Conservation (phyloP, 2,888 invertebrate species). For the Diaphora mendica region DNA sequence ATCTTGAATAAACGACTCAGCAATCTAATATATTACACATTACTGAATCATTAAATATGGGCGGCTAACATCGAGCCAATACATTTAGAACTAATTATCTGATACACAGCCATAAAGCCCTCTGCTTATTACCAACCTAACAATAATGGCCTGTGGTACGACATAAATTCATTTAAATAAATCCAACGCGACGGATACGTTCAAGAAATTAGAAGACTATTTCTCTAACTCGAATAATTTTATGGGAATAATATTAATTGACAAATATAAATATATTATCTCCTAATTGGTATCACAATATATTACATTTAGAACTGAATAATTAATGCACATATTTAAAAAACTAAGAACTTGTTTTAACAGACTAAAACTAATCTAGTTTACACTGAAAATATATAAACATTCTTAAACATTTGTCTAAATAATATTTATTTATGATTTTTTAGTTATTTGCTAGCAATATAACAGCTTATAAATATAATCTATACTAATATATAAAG, state of each 20-base stretch:
- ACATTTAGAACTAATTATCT: conserved; percentile 40
- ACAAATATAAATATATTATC: conserved; percentile 1
- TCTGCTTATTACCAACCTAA: conserved; percentile 48
- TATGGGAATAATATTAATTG: conserved; percentile 45
- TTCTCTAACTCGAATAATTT: conserved; percentile 44
- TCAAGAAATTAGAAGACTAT: conserved; percentile 46
- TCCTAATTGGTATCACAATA: conserved; percentile 6
- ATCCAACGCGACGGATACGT: conserved; percentile 38
- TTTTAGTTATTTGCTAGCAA: neutral
- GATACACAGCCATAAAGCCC: conserved; percentile 38
- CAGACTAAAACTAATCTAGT: neutral
- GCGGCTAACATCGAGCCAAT: conserved; percentile 10
- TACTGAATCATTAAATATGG: conserved; percentile 8
- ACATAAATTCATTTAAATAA: conserved; percentile 50
- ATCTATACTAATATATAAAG: too few species aligned
- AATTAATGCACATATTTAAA: neutral
- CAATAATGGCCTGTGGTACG: conserved; percentile 40
- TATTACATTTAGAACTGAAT: neutral
- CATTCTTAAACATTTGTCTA: neutral
- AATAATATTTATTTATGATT: neutral
- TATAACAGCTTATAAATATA: neutral
- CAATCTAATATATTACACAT: conserved; percentile 2
- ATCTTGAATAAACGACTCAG: neutral
- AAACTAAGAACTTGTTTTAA: neutral
- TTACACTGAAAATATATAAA: neutral